Evolutionary conservation across 2,797 vertebrate species (phyloP).

Genomic region (Semaprochilodus insignis): DNA sequence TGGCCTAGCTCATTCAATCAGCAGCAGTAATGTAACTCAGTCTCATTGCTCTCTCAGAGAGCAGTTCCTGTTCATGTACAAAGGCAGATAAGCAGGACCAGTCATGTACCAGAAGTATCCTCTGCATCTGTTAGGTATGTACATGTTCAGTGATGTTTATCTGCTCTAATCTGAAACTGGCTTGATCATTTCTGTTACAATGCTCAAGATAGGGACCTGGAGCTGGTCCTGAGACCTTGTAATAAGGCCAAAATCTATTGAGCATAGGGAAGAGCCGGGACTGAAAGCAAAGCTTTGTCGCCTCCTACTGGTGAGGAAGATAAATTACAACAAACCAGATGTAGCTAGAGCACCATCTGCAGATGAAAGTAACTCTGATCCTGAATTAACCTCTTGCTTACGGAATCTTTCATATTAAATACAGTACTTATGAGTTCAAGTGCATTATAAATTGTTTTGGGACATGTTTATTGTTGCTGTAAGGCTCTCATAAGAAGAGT

Average conservation of each 20-base stretch:
- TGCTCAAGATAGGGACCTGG: no score
- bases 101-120: not conserved
- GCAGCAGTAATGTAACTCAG: not conserved
- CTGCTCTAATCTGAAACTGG: not conserved
- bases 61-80: not conserved
- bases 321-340: not conserved
- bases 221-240: not conserved
- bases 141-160: not conserved
- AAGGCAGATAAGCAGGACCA: not conserved
- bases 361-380: constrained; percentile 23
- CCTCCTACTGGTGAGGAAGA: constrained; percentile 45
- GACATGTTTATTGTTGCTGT: not conserved
- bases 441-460: constrained; percentile 7
- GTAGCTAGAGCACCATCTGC: constrained; percentile 22
- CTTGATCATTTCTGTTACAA: not conserved
- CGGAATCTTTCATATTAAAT: not conserved
- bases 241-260: not conserved
- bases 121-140: not conserved
- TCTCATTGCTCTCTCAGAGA: not conserved
- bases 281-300: constrained; percentile 34
- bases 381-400: not conserved
- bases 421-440: not conserved
- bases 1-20: no score
- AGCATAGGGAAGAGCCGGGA: not conserved
- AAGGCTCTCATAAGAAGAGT: not conserved